Base-by-base conservation (phyloP, 2,888 invertebrate species). In the Endomychus coccineus region DNA sequence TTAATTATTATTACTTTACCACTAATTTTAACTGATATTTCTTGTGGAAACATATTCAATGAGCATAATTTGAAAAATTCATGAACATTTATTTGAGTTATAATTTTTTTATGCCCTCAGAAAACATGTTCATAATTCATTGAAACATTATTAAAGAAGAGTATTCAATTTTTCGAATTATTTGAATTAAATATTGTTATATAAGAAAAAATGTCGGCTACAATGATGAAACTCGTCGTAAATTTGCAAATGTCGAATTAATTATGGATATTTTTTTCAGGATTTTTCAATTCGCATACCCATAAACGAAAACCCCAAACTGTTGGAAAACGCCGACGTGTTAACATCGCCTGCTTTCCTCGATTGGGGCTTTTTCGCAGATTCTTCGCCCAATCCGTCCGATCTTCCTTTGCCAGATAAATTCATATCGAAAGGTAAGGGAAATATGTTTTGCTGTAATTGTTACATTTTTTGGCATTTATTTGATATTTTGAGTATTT, bases 381-480 rank as follows among this genome's bases (percentile, higher is more conserved):
- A 55, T 3, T 48, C 51, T n/a, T n/a, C n/a, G n/a, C n/a, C n/a
- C n/a, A 29, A 36, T 36, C 63, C 68, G 1, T 51, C 54, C 3
- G 63, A 65, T 40, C 45, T 68, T 33, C 68, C 68, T 3, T 50
- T 63, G 45, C 68, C 68, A 2, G 62, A 65, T 46, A 63, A 67
- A 43, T 43, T 68, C 12, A 56, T 67, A 12, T 42, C 48, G 11
- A 60, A 62, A 56, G 56, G 61, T 58, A 50, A 43, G 21, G 36
- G 17, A 6, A 22, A 3, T n/a, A 14, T n/a, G 13, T 4, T 33
- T 12, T 22, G 10, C 7, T 4, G 14, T 16, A 5, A 7, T 28
- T 5, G 9, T 13, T 13, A 7, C 5, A 9, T 4, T 4, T 19
- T 12, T 16, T 19, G 16, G 10, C 17, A 22, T 22, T 14, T 3